Percentiles rank a stretch among this genome's conserved stretches.
Conservation (phyloP, 2,888 invertebrate genomes). For the Macrosoma leucophasiata region DNA sequence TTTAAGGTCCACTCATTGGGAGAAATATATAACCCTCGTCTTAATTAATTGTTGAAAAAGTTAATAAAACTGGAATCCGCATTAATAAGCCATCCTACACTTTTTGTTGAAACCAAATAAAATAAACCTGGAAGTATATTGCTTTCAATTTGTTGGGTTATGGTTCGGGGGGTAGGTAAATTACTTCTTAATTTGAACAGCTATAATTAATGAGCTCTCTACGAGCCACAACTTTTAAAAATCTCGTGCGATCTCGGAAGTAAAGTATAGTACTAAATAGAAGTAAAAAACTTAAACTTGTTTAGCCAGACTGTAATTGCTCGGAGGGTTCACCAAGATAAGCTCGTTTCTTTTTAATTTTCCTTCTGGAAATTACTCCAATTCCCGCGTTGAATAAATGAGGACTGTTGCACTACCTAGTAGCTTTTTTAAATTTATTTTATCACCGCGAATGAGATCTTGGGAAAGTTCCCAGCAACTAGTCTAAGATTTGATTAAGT, state of each 20-base stretch:
- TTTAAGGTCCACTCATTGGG: no score
- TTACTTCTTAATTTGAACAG: no score
- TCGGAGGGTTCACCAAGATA: conserved; percentile 49
- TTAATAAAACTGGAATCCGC: no score
- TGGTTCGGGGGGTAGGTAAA: no score
- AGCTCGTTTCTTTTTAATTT: conserved; percentile 64
- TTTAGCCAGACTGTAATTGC: conserved; percentile 40
- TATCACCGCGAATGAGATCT: conserved; percentile 39
- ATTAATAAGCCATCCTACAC: no score
- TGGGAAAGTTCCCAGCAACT: conserved; percentile 32
- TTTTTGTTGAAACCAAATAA: no score
- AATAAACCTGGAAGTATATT: no score
- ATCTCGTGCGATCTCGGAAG: conserved; percentile 2
- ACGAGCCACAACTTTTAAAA: not conserved
- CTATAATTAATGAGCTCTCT: no score
- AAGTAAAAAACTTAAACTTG: conserved; percentile 16
- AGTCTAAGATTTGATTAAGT: conserved; percentile 40
- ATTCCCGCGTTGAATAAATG: conserved; percentile 58
- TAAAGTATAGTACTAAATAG: conserved; percentile 7
- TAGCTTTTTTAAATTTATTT: conserved; percentile 38
- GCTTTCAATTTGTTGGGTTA: no score
- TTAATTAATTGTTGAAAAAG: no score
- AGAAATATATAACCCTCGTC: no score
- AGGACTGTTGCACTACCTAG: conserved; percentile 44
- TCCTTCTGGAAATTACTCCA: conserved; percentile 58